phyloP scores from a whole-genome alignment of 1,140 invertebrate genomes.

The Nephila pilipes region DNA sequence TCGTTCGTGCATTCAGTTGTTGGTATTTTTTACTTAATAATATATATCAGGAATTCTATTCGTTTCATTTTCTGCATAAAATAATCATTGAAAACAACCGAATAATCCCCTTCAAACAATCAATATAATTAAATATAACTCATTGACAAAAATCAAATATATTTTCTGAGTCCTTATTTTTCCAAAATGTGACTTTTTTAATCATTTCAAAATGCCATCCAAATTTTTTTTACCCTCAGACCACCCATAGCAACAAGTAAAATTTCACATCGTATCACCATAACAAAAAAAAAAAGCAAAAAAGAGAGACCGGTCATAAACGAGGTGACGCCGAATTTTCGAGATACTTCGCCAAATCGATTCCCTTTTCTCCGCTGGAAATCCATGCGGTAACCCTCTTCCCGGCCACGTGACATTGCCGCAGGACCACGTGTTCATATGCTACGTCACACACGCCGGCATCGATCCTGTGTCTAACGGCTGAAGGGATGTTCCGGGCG shows the following conservation, averaged over 20 bases:
- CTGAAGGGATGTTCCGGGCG: background rate
- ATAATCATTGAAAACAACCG: too few relatives aligned
- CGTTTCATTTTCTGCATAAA: too few relatives aligned
- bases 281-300: background rate
- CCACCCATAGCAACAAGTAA: background rate
- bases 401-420: background rate
- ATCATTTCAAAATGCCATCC: too few relatives aligned
- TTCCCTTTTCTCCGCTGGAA: background rate
- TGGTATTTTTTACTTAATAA: too few relatives aligned
- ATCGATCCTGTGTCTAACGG: background rate
- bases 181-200: too few relatives aligned
- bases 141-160: too few relatives aligned
- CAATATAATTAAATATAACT: too few relatives aligned
- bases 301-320: background rate
- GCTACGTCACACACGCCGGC: background rate
- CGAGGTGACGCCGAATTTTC: background rate
- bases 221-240: too few relatives aligned
- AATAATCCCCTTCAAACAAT: too few relatives aligned
- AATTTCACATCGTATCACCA: background rate
- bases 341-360: background rate
- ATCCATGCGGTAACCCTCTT: background rate
- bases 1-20: too few relatives aligned
- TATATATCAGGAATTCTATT: too few relatives aligned
- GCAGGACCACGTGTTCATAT: constrained; percentile 8
- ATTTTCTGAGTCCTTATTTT: too few relatives aligned